Evolutionary conservation across 2,888 invertebrate species (phyloP), one percentile per base, ranked within the genome.

Genomic region (Phengaris alcon): DNA sequence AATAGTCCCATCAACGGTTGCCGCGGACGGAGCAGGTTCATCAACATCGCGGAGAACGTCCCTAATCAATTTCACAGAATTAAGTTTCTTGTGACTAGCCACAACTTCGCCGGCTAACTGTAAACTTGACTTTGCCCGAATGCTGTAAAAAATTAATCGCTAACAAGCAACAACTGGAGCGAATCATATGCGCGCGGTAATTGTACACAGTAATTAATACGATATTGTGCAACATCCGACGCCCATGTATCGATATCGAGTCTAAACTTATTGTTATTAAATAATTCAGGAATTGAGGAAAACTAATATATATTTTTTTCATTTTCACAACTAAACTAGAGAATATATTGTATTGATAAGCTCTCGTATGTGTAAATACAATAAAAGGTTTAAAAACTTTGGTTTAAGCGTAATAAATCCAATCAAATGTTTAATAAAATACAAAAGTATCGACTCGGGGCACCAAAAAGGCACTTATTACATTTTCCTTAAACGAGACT

Each of bases 91-190:
- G 84, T 86, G 85, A 85, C 84, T 84, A 81, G 82, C 84, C 86
- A 88, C 90, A 88, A 86, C 86, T 86, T 84, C 82, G 87, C 84
- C 88, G 87, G 79, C 76, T 93, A 93, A 91, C 92, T 86, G 93
- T 93, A 89, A 88, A 89, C 86, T 85, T 84, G 86, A 84, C 85
- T 89, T 87, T 86, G 86, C 84, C 83, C 79, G 35, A 35, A 35
- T 81, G 84, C 83, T 83, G 86, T 88, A 92, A 93, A 91, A 93
- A 91, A 87, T 88, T 87, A 90, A 91, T 91, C 90, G 90, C 82
- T 89, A 90, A 89, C 89, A 48, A 48, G 48, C 6, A 48, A 48
- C 7, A 92, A 93, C 90, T 92, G 91, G 93, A 92, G 91, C 93
- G 87, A 91, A 93, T 92, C 92, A 86, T 86, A 85, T 87, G 86